Evolutionary conservation across 53 echinoderm and acorn worm species (phyloP), one percentile per base, ranked within the genome.

Genomic region (Arbacia lixula): DNA sequence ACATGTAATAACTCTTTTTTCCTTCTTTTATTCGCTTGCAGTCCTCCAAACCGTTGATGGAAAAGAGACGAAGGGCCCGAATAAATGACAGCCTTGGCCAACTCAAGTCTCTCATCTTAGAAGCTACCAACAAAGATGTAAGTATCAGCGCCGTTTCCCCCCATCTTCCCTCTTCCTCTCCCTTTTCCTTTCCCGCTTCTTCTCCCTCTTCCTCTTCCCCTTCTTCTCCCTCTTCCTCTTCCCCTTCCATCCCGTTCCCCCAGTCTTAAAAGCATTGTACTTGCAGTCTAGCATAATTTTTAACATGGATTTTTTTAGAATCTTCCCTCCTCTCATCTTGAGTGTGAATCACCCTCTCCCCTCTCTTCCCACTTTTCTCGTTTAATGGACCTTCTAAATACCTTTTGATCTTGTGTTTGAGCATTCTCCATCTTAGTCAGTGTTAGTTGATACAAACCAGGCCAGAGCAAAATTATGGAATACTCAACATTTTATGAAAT

Each of bases 91-190:
- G 98, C 81, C 90, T 97, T 11, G 76, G 87, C 0, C 98, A 97
- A 49, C 88, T 97, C 20, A 97, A 97, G 69, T 88, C 98, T 2
- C 84, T 97, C 32, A 95, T 95, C 25, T 67, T 95, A 36, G 95
- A 95, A 53, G 98, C 98, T 6, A 97, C 93, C 8, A 97, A 97
- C 57, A 97, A 97, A 92, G 98, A 97, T 90, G 98, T 97, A 86
- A 97, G 98, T 94, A 52, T 72, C 35, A 1, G 2, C n/a, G 19
- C 6, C 16, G n/a, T 41, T 25, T 43, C 37, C 2, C 12, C 19
- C 12, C 65, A 16, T 26, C 0, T 17, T 26, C 3, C 3, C 61
- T n/a, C 31, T 27, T 61, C 31, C 8, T 46, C 21, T 57, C n/a
- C 21, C 5, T 57, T 21, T 21, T 57, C 5, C 24, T 21, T n/a